A percentile compares a stretch with the other conserved stretches of the same genome.
Evolutionary conservation across 2,888 invertebrate species (phyloP).

Genomic region (Litoditis marina): DNA sequence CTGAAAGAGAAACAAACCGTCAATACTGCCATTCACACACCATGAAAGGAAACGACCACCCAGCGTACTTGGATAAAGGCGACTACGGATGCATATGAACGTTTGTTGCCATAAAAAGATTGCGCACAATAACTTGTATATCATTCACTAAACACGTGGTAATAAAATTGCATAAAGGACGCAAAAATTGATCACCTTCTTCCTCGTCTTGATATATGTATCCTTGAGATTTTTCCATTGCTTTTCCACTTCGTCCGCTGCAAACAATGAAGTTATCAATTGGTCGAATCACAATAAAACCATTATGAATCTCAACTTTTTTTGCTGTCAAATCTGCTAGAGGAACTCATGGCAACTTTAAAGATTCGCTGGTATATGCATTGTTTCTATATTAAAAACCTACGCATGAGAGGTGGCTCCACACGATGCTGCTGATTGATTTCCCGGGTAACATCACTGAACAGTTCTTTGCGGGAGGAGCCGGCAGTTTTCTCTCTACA

Average conservation of each 20-base stretch:
- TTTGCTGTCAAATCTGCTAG: background rate
- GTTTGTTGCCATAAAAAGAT: no score
- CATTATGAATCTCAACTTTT: background rate
- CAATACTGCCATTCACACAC: no score
- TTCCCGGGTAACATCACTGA: slow-evolving; percentile 24
- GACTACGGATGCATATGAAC: no score
- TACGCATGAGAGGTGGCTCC: slow-evolving; percentile 23
- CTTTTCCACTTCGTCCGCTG: slow-evolving; percentile 37
- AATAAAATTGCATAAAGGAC: no score
- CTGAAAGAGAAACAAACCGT: slow-evolving; percentile 5
- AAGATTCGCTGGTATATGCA: no score
- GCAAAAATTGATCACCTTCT: slow-evolving; percentile 12
- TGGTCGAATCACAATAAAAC: background rate
- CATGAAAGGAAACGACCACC: no score
- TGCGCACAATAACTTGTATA: no score
- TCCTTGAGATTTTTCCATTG: slow-evolving; percentile 41
- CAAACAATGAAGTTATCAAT: slow-evolving; percentile 1
- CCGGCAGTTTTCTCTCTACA: slow-evolving; percentile 23
- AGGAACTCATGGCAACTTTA: no score
- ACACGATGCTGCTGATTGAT: slow-evolving; percentile 22
- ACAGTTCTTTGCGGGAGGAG: slow-evolving; percentile 17
- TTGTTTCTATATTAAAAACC: background rate
- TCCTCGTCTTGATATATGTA: slow-evolving; percentile 32
- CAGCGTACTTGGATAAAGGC: no score
- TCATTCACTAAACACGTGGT: background rate